Evolutionary conservation across 2,888 invertebrate genomes (phyloP).

Genomic region (Hedychridium roseum): DNA sequence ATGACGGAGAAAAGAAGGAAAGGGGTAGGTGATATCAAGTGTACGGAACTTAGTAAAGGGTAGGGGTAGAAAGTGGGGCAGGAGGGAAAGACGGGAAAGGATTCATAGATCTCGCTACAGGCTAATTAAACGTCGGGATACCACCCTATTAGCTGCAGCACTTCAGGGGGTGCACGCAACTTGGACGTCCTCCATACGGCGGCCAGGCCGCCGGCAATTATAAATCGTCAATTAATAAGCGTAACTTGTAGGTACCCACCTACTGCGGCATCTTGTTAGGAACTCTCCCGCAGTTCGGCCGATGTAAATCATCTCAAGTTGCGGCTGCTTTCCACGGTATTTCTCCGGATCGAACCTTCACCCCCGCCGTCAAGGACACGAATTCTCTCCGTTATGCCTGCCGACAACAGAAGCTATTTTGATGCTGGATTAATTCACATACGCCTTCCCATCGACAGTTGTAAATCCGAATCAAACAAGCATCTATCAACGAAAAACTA

Average conservation of each 20-base stretch:
- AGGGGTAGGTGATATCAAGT: no score
- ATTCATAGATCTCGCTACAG: slow-evolving; percentile 46
- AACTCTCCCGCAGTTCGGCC: slow-evolving; percentile 18
- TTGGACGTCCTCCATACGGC: slow-evolving; percentile 26
- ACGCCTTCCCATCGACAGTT: no score
- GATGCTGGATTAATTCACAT: no score
- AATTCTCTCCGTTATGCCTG: no score
- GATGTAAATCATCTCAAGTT: slow-evolving; percentile 28
- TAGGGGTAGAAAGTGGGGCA: neutral
- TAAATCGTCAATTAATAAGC: slow-evolving; percentile 53
- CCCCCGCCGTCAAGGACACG: neutral
- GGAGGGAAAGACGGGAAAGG: slow-evolving; percentile 6
- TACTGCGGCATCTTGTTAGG: slow-evolving; percentile 25
- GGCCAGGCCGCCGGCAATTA: slow-evolving; percentile 44
- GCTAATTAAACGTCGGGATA: slow-evolving; percentile 51
- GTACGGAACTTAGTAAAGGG: slow-evolving; percentile 6
- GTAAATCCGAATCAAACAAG: no score
- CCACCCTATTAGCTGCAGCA: slow-evolving; percentile 48
- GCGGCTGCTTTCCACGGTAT: slow-evolving; percentile 8
- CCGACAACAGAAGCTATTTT: no score
- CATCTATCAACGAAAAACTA: no score
- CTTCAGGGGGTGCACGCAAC: slow-evolving; percentile 37
- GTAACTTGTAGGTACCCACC: slow-evolving; percentile 35
- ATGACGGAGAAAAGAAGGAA: no score
- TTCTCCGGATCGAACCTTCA: slow-evolving; percentile 4